Evolutionary conservation across 2,113 vertebrate genomes (phyloP).

Genomic region (Gallinago jamesoni): DNA sequence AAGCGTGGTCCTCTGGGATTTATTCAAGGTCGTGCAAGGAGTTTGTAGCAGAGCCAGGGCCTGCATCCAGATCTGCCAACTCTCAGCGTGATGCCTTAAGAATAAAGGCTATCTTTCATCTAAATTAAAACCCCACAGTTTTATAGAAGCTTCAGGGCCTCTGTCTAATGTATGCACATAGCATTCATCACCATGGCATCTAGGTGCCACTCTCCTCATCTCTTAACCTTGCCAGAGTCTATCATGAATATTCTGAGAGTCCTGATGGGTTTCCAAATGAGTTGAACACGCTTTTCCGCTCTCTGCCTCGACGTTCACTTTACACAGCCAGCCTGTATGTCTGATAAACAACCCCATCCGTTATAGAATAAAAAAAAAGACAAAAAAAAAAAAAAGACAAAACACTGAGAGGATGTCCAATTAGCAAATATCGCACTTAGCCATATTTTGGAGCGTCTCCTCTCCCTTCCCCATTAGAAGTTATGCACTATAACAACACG

Average conservation of each 20-base stretch:
- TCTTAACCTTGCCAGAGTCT: slow-evolving; percentile 53
- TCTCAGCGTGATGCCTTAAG: background rate
- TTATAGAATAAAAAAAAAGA: background rate
- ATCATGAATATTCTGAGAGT: slow-evolving; percentile 49
- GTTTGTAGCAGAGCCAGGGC: background rate
- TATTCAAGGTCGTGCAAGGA: background rate
- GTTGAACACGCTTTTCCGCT: background rate
- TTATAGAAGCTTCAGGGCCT: slow-evolving; percentile 35
- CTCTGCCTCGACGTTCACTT: background rate
- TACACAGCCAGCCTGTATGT: background rate
- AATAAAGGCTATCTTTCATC: slow-evolving; percentile 55
- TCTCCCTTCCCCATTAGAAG: slow-evolving; percentile 1
- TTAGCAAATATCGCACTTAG: slow-evolving; percentile 25
- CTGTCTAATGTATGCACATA: slow-evolving; percentile 15
- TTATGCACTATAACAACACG: background rate
- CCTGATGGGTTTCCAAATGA: slow-evolving; percentile 8
- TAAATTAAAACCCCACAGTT: slow-evolving; percentile 25
- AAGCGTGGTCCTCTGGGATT: background rate
- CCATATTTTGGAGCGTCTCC: slow-evolving; percentile 2
- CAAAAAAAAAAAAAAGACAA: background rate
- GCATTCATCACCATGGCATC: slow-evolving; percentile 57
- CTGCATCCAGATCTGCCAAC: background rate
- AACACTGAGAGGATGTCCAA: background rate
- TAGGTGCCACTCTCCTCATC: slow-evolving; percentile 49
- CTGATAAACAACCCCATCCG: background rate